phyloP scores from a whole-genome alignment of 2,797 vertebrate species.

The Propithecus deckenii region DNA sequence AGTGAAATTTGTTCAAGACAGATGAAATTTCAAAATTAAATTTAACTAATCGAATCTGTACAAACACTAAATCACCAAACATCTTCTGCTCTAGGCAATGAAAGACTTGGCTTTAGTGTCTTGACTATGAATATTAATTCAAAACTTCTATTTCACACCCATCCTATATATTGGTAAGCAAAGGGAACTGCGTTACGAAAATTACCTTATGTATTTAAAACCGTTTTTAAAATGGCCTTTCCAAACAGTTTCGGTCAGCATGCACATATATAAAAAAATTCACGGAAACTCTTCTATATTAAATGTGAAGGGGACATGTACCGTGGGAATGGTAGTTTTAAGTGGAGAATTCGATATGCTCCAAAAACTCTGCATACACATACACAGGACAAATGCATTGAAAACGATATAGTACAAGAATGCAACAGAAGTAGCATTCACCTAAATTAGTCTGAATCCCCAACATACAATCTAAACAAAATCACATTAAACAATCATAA shows the following conservation, averaged over 20 bases:
- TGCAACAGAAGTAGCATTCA: neutral
- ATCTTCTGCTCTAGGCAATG: neutral
- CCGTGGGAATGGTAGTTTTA: neutral
- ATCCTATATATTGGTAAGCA: neutral
- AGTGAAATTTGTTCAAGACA: neutral
- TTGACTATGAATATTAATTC: neutral
- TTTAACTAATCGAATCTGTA: neutral
- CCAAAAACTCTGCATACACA: neutral
- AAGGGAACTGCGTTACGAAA: neutral
- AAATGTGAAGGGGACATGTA: neutral
- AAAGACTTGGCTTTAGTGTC: neutral
- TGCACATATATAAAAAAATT: neutral
- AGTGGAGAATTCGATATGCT: neutral
- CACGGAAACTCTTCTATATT: neutral
- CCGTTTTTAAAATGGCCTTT: neutral
- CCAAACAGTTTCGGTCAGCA: neutral
- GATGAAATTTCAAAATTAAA: neutral
- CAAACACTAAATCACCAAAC: neutral
- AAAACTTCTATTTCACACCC: neutral
- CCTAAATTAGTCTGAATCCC: neutral
- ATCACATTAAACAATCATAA: neutral
- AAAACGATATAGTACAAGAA: neutral
- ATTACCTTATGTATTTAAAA: neutral
- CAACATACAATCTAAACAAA: neutral
- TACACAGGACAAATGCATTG: neutral